phyloP scores from a whole-genome alignment of 2,888 invertebrate species.

The Vesta saturnalis region DNA sequence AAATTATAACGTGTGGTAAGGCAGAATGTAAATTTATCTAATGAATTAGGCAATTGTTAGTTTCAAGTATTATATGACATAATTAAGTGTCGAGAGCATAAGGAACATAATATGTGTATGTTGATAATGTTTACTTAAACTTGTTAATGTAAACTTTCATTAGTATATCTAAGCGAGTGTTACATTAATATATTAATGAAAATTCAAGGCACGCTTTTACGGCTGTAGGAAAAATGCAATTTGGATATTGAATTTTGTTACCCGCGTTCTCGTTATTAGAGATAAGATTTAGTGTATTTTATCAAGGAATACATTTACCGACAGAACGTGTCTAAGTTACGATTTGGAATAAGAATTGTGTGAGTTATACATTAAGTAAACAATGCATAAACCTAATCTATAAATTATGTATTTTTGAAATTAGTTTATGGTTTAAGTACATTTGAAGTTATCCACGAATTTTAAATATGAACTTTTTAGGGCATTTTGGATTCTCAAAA shows the following conservation, averaged over 20 bases:
- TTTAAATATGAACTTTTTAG: no score
- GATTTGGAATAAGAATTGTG: no score
- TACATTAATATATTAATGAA: no score
- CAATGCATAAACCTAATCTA: no score
- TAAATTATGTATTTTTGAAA: no score
- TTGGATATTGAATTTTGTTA: background rate
- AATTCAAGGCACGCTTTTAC: no score
- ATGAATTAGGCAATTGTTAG: background rate
- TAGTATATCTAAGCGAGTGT: background rate
- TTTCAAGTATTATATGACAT: background rate
- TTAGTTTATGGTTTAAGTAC: no score
- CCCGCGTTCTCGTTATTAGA: background rate
- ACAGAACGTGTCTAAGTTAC: no score
- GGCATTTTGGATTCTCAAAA: no score
- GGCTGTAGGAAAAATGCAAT: background rate
- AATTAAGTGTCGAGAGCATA: background rate
- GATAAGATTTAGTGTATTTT: background rate
- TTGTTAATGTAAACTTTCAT: background rate
- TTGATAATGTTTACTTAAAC: background rate
- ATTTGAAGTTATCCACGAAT: no score
- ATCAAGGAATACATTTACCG: no score
- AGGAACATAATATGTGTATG: background rate
- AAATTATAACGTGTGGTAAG: background rate
- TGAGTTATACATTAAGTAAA: no score
- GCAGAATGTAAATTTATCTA: slow-evolving; percentile 5